These are phyloP conservation scores for Pseudopleuronectes americanus DNA, from an alignment of 2,797 vertebrate species.

Conservation along the genomic window DNA sequence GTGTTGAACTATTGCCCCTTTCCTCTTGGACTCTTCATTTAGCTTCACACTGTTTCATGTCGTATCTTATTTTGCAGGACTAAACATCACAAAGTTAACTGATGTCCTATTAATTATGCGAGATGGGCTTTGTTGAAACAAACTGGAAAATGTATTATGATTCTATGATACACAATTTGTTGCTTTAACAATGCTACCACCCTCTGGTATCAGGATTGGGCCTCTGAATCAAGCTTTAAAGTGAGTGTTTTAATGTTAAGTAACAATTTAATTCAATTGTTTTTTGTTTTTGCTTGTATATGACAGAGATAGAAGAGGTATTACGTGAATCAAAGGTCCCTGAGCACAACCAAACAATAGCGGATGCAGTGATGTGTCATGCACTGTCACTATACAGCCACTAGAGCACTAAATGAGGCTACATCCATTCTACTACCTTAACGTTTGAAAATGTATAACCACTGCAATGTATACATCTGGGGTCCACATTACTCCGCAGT, in stretches of 20 bases:
- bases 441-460: no score
- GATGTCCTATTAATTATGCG: conserved; percentile 24
- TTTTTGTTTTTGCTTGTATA: neutral
- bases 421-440: no score
- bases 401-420: neutral
- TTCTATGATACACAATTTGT: neutral
- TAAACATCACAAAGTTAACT: conserved; percentile 7
- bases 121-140: neutral
- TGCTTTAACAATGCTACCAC: conserved; percentile 13
- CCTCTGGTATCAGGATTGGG: conserved; percentile 7
- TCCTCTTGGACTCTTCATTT: conserved; percentile 27
- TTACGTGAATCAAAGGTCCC: no score
- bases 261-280: neutral
- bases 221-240: conserved; percentile 9
- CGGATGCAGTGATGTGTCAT: neutral
- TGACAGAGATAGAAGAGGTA: neutral
- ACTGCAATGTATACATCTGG: no score
- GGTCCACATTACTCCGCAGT: no score
- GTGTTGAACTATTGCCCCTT: conserved; percentile 7
- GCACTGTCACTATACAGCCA: neutral
- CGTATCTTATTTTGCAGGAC: conserved; percentile 31
- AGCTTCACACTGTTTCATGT: conserved; percentile 8
- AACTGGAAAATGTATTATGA: conserved; percentile 17
- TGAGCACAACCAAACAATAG: neutral
- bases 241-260: neutral